Percentiles rank a stretch among this genome's conserved stretches.
Conservation (phyloP, 2,113 vertebrate genomes). For the Catharus bicknelli region DNA sequence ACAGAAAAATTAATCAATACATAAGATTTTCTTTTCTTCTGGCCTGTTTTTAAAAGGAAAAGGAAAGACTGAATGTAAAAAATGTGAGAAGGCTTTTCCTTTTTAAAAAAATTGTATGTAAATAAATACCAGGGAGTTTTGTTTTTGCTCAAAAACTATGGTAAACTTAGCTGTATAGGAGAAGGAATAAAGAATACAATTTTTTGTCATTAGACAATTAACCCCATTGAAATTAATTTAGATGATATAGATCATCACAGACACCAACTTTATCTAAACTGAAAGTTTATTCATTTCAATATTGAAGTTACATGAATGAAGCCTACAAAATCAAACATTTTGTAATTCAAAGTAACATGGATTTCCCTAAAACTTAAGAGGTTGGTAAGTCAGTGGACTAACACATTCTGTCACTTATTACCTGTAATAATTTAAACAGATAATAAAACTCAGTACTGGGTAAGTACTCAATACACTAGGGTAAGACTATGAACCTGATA, state of each 20-base stretch:
- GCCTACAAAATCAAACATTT: slow-evolving; percentile 25
- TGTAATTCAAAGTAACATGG: slow-evolving; percentile 24
- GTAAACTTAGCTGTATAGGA: background rate
- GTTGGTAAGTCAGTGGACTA: slow-evolving; percentile 68
- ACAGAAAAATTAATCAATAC: background rate
- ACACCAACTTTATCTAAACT: background rate
- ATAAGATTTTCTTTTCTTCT: background rate
- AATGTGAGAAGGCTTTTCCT: background rate
- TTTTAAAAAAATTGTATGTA: background rate
- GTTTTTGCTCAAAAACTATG: background rate
- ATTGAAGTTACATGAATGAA: slow-evolving; percentile 1
- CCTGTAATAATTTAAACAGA: slow-evolving; percentile 68
- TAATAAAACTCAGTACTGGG: slow-evolving; percentile 64
- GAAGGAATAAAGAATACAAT: background rate
- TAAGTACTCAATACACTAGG: background rate
- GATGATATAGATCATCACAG: background rate
- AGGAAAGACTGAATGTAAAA: background rate
- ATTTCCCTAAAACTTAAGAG: slow-evolving; percentile 21
- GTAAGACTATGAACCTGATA: slow-evolving; percentile 69
- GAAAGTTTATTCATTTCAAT: background rate
- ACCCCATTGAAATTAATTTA: background rate
- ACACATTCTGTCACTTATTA: slow-evolving; percentile 79
- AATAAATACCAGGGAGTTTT: background rate
- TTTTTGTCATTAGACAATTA: background rate
- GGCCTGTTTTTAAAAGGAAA: background rate